These are phyloP conservation scores for Ceyx erithaca DNA, from an alignment of 2,797 vertebrate genomes.

Conservation along the genomic window DNA sequence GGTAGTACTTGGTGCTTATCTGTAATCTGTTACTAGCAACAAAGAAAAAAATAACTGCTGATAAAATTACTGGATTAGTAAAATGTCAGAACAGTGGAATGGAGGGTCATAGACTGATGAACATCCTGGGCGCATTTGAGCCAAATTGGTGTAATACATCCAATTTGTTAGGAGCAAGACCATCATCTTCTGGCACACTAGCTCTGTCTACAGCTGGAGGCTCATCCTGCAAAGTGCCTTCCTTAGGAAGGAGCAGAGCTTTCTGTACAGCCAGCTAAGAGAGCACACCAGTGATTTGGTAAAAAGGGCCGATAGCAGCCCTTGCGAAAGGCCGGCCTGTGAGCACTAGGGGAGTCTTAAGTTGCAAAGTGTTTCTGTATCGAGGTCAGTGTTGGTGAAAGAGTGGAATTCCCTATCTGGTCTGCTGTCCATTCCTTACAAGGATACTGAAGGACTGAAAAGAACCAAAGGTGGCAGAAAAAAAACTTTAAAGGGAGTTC, in stretches of 20 bases:
- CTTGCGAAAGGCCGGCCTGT: not conserved
- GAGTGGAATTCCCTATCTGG: not conserved
- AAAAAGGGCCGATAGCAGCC: not conserved
- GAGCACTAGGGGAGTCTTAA: not conserved
- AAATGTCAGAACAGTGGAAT: not conserved
- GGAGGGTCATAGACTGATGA: not conserved
- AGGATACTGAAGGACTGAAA: not conserved
- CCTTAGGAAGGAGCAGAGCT: not conserved
- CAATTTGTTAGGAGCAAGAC: not conserved
- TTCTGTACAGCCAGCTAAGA: not conserved
- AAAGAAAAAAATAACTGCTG: not conserved
- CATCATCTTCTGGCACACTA: not conserved
- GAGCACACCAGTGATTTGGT: not conserved
- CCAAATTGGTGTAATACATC: not conserved
- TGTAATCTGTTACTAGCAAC: not conserved
- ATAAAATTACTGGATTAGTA: not conserved
- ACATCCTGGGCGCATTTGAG: not conserved
- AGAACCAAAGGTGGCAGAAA: not conserved
- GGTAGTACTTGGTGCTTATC: not conserved
- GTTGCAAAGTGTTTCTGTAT: not conserved
- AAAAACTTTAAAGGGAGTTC: not conserved
- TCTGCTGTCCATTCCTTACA: not conserved
- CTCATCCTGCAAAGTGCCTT: not conserved
- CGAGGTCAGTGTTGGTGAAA: not conserved
- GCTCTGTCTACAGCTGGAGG: not conserved